A percentile compares a stretch with the other conserved stretches of the same genome.
phyloP scores from a whole-genome alignment of 2,113 vertebrate species.

The Pheucticus melanocephalus region DNA sequence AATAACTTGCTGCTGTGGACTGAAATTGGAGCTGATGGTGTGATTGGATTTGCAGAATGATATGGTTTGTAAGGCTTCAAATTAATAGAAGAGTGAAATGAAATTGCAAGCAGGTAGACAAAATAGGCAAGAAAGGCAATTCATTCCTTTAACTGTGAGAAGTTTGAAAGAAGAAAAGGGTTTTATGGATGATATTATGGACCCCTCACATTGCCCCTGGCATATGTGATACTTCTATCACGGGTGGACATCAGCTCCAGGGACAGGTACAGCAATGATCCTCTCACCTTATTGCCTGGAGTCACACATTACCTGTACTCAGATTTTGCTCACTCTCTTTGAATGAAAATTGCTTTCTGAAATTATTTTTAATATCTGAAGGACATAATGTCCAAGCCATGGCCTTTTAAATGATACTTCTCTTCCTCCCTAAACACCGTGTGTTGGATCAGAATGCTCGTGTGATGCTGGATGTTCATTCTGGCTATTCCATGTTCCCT shows the following conservation, averaged over 20 bases:
- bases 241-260: not conserved
- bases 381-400: not conserved
- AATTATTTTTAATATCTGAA: not conserved
- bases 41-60: not conserved
- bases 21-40: not conserved
- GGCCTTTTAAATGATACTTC: not conserved
- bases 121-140: not conserved
- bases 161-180: not conserved
- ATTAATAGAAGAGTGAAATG: not conserved
- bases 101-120: not conserved
- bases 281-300: rapidly evolving
- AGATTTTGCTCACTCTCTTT: not conserved
- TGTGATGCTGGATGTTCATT: not conserved
- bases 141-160: not conserved
- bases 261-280: not conserved
- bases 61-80: not conserved
- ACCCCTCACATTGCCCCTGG: not conserved
- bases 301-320: not conserved
- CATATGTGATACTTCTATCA: not conserved
- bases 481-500: not conserved
- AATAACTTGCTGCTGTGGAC: not conserved
- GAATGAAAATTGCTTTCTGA: not conserved
- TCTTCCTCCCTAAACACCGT: not conserved
- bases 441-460: not conserved
- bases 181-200: not conserved